Evolutionary conservation across 1,140 invertebrate species (phyloP).

Genomic region (Lordiphosa collinella): DNA sequence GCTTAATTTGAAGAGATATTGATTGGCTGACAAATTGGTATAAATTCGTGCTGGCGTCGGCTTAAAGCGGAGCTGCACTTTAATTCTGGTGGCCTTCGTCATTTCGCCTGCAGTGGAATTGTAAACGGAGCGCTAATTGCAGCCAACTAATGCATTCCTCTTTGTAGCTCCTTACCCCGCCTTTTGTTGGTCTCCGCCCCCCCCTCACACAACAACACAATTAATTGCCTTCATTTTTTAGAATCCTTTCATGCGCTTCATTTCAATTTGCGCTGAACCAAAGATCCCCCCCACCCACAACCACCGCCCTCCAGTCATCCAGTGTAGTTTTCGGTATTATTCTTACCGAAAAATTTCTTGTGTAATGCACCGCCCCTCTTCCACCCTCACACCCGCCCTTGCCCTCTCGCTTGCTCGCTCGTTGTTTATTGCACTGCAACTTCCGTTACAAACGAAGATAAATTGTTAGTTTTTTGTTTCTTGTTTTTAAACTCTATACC

Average conservation of each 20-base stretch:
- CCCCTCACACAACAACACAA: constrained; percentile 14
- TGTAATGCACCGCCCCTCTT: constrained; percentile 20
- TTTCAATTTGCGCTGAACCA: constrained; percentile 18
- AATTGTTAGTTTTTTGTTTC: constrained; percentile 39
- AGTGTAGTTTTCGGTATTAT: constrained; percentile 24
- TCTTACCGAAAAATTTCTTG: constrained; percentile 38
- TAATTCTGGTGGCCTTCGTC: too few species aligned
- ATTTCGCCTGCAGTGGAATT: too few species aligned
- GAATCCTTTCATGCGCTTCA: constrained; percentile 46
- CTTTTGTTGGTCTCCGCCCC: background rate
- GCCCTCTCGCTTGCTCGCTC: constrained; percentile 4
- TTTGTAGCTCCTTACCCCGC: background rate
- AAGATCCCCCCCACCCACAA: background rate
- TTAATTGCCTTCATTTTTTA: constrained; percentile 54
- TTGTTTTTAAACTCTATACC: too few species aligned
- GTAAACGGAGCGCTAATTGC: constrained; percentile 3
- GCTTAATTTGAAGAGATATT: constrained; percentile 13
- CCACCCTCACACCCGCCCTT: background rate
- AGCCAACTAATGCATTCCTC: constrained; percentile 6
- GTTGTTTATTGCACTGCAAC: constrained; percentile 55
- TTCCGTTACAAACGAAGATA: constrained; percentile 61
- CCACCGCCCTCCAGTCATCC: background rate
- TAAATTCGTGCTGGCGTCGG: background rate
- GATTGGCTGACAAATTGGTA: constrained; percentile 5
- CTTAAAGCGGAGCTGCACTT: background rate